Evolutionary conservation across 2,888 invertebrate genomes (phyloP), one percentile per base, ranked within the genome.

Genomic region (Ernsta delagoae): DNA sequence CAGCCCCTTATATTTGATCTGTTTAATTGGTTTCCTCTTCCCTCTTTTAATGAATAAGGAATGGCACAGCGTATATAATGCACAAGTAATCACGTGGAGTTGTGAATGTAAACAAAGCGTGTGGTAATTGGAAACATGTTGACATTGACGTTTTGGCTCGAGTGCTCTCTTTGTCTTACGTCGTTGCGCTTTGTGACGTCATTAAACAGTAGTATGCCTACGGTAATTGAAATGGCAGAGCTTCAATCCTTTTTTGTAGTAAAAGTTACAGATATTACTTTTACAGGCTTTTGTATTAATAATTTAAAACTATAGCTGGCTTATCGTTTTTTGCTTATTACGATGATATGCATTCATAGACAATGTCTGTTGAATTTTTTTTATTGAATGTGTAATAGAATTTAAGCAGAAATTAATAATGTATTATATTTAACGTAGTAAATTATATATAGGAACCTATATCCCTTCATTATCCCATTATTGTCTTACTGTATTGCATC

Each of bases 61-160:
- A 85, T 83, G 78, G 75, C 79, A 76, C 77, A 64, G 72, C 74
- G 74, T 74, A 78, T 78, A 74, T 80, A 84, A 84, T 83, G 85
- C 82, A 83, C 80, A 80, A 81, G 83, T 86, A 85, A 87, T 87
- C 85, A 83, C 78, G 74, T 77, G 72, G 80, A 83, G 83, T 81
- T 85, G 88, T 87, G 86, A 79, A 73, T 79, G 84, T 83, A 83
- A 87, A 87, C 87, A 87, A 82, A 86, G 83, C 84, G 59, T 86
- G 82, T 83, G 87, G 83, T 87, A 87, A 83, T 83, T 82, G 75
- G 75, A 78, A 69, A 69, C 63, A 69, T 69, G 63, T 69, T 69
- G 57, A 69, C 59, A 24, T 54, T 50, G 50, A 50, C 41, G 53
- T 59, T 63, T 63, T 59, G 63, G 48, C 57, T 62, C 45, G 5